These are phyloP conservation scores for Cosmopolites sordidus DNA, from an alignment of 2,888 invertebrate species.

Conservation along the genomic window DNA sequence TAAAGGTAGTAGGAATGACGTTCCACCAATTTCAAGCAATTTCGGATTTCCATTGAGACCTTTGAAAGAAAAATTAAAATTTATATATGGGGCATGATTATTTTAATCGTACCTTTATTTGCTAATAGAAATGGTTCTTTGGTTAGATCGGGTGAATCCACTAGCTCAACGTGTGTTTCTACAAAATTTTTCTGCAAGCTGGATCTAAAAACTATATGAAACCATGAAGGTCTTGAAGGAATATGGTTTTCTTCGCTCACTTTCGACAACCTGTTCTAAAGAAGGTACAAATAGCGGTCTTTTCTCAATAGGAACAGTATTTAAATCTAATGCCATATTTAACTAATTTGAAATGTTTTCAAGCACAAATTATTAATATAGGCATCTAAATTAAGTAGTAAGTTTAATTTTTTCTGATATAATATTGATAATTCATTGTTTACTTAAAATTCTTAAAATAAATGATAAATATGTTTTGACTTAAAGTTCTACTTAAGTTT, in stretches of 20 bases:
- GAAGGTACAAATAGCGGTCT: conserved; percentile 58
- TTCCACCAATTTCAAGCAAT: conserved; percentile 81
- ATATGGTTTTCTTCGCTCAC: conserved; percentile 45
- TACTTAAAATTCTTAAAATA: no score
- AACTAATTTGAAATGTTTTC: no score
- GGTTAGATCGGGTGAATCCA: conserved; percentile 81
- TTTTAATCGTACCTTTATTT: conserved; percentile 58
- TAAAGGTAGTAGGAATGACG: conserved; percentile 72
- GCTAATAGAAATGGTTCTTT: conserved; percentile 74
- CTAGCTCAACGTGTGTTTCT: conserved; percentile 66
- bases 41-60: conserved; percentile 65
- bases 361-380: no score
- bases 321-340: conserved; percentile 30
- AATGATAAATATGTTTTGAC: no score
- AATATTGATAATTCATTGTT: no score
- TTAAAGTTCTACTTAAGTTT: no score
- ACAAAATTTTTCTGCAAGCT: conserved; percentile 69
- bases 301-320: conserved; percentile 46
- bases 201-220: conserved; percentile 59
- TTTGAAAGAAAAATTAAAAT: conserved; percentile 35
- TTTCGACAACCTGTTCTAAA: conserved; percentile 61
- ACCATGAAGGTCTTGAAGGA: not conserved
- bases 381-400: no score
- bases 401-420: no score
- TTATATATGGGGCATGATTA: not conserved